Conservation (phyloP, 2,113 vertebrate species). For the Anolis carolinensis region DNA sequence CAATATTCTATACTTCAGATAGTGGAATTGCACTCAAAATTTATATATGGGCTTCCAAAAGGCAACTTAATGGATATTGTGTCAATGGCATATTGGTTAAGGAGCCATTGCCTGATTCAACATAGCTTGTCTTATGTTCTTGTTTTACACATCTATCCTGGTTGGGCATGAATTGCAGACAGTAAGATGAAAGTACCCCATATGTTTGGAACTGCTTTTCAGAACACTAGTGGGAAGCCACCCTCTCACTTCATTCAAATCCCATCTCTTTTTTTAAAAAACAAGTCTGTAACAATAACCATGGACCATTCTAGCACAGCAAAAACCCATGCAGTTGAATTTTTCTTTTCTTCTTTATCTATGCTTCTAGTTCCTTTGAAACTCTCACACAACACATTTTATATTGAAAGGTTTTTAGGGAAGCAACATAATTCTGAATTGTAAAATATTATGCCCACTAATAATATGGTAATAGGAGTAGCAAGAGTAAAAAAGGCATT, state of each 20-base stretch:
- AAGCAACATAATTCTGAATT: neutral
- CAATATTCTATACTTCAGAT: neutral
- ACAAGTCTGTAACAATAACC: neutral
- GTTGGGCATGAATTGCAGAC: too few relatives aligned
- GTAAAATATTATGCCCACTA: neutral
- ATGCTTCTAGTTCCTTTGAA: neutral
- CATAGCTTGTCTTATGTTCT: too few relatives aligned
- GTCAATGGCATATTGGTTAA: too few relatives aligned
- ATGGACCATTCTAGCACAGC: neutral
- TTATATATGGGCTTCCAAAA: too few relatives aligned
- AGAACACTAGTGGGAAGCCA: neutral
- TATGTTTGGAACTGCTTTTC: neutral
- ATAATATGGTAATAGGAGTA: neutral
- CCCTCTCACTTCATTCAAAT: too few relatives aligned
- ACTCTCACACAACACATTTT: neutral
- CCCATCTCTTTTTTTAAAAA: too few relatives aligned
- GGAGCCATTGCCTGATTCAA: too few relatives aligned
- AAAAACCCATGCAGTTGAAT: neutral
- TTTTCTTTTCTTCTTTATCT: too few relatives aligned
- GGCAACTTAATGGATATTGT: too few relatives aligned
- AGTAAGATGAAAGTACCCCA: neutral
- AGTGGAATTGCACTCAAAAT: too few relatives aligned
- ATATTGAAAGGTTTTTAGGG: neutral
- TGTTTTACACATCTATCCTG: too few relatives aligned
- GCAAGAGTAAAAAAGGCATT: too few relatives aligned